Evolutionary conservation across 2,888 invertebrate genomes (phyloP).

Genomic region (Spicauda simplicius): DNA sequence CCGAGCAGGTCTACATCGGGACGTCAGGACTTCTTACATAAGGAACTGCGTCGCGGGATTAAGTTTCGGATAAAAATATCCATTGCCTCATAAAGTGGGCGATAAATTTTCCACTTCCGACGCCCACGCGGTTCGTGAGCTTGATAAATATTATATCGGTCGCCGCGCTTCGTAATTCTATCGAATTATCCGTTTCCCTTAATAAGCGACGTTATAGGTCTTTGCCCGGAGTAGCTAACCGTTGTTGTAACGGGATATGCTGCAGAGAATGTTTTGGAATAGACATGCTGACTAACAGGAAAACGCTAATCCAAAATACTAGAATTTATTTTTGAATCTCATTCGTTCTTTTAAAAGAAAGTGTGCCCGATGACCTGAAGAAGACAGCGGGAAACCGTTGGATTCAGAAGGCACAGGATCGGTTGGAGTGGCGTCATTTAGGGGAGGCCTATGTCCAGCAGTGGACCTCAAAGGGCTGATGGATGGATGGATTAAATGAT

Average conservation of each 20-base stretch:
- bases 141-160: conserved; percentile 17
- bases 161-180: conserved; percentile 1
- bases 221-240: background rate
- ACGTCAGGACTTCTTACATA: background rate
- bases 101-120: conserved; percentile 9
- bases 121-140: conserved; percentile 12
- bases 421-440: no score
- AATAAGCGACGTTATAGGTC: background rate
- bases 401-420: no score
- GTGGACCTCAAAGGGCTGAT: no score
- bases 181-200: background rate
- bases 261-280: background rate
- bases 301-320: background rate
- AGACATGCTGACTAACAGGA: background rate
- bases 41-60: background rate
- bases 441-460: no score
- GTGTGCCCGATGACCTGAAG: no score
- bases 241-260: background rate
- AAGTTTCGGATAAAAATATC: background rate
- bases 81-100: background rate
- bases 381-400: no score
- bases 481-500: no score
- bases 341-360: no score
- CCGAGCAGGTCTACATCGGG: no score
- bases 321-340: no score